Base-by-base conservation (phyloP, 2,113 vertebrate species). In the Cervus canadensis region DNA sequence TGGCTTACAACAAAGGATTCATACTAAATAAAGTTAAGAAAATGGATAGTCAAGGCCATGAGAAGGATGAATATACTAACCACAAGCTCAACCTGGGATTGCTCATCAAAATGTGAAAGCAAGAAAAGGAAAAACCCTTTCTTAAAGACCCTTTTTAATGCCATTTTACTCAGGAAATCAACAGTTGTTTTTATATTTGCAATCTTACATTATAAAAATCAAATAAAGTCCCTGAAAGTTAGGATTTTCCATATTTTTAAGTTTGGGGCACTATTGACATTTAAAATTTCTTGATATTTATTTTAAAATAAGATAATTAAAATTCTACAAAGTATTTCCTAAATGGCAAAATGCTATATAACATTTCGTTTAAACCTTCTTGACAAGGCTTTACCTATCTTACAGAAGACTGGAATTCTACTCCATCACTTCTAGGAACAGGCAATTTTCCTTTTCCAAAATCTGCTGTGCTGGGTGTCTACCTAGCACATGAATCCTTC, bases 231-330 rank as follows among this genome's bases (percentile, higher is more conserved):
- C 83, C 25, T 83, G 19, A 95, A 95, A 95, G 33, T 3, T 59
- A 64, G 85, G 54, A 60, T 78, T 84, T 83, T 54, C 52, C n/a
- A 76, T 15, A 89, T 87, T 93, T 96, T 87, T 26, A 84, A 94
- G 59, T 96, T 78, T 91, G 78, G 59, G 95, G 26, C n/a, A 94
- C 45, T 17, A 71, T 1, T 87, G 21, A 14, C 59, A 95, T 86
- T 94, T 93, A 85, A 93, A 88, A 67, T 96, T 81, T 93, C 40
- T 94, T 91, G 45, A 64, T 91, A 89, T 64, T 94, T 78, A 88
- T 84, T 97, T 45, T 96, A 36, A 92, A 95, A 62, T 57, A 30
- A 95, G 89, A 90, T n/a, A 89, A 89, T 59, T 82, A 93, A 71
- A 94, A 92, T 86, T 48, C 10, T 93, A 86, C 54, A 97, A 95